Evolutionary conservation across 2,888 invertebrate species (phyloP).

Genomic region (Metopia argyrocephala): DNA sequence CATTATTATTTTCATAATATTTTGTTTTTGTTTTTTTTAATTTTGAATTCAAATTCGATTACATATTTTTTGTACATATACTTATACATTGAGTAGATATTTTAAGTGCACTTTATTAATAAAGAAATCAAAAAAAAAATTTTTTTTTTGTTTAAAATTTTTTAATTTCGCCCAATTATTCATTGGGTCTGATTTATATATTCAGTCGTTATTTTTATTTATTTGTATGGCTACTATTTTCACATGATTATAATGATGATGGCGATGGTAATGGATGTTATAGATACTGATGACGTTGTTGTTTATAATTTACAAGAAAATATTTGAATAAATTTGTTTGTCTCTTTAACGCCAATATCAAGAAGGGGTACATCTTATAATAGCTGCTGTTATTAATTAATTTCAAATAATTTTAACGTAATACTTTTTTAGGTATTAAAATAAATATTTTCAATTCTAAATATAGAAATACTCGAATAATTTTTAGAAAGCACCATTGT

Average conservation of each 20-base stretch:
- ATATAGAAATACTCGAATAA: slow-evolving; percentile 9
- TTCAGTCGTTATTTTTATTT: neutral
- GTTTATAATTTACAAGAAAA: slow-evolving; percentile 1
- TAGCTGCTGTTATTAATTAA: slow-evolving; percentile 37
- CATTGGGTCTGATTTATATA: slow-evolving; percentile 35
- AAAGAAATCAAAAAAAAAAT: slow-evolving; percentile 49
- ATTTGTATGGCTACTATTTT: neutral
- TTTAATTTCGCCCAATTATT: slow-evolving; percentile 46
- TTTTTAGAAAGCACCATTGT: neutral
- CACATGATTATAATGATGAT: slow-evolving; percentile 46
- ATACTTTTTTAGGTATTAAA: neutral
- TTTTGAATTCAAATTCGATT: slow-evolving; percentile 8
- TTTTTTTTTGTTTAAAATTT: slow-evolving; percentile 50
- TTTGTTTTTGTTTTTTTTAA: slow-evolving; percentile 33
- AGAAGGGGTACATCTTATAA: neutral
- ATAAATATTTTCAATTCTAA: no score
- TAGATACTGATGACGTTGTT: slow-evolving; percentile 7
- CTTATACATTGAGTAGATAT: slow-evolving; percentile 22
- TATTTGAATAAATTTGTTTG: slow-evolving; percentile 25
- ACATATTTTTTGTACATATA: neutral
- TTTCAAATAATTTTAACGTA: slow-evolving; percentile 38
- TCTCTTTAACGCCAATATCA: neutral
- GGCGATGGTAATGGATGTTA: slow-evolving; percentile 11
- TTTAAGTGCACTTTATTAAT: slow-evolving; percentile 17
- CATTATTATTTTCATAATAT: neutral